Percentiles rank a stretch among this genome's conserved stretches.
Conservation (phyloP, 1,140 invertebrate species). For the Phocides pigmalion region DNA sequence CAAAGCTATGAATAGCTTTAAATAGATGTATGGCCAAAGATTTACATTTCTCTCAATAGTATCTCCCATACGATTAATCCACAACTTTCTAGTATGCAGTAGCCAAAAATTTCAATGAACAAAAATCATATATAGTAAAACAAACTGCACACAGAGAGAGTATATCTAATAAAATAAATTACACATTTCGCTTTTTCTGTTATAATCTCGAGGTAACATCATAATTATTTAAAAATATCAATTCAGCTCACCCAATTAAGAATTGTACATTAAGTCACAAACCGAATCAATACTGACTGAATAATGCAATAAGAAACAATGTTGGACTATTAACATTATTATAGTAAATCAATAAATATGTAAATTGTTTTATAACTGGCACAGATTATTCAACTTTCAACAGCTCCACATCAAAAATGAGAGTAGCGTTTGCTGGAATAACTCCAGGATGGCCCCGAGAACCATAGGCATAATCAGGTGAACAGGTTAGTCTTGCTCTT, state of each 20-base stretch:
- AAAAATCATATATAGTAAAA: too few relatives aligned
- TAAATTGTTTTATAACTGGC: background rate
- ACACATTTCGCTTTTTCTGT: too few relatives aligned
- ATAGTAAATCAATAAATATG: conserved; percentile 8
- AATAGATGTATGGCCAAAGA: too few relatives aligned
- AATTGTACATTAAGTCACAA: conserved; percentile 40
- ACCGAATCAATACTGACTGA: conserved; percentile 41
- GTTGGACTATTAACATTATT: conserved; percentile 14
- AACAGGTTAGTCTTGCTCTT: conserved; percentile 94
- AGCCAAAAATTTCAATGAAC: too few relatives aligned
- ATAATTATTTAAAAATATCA: background rate
- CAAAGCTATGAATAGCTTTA: too few relatives aligned
- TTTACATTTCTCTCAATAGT: too few relatives aligned
- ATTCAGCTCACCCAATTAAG: conserved; percentile 26
- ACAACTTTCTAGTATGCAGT: too few relatives aligned
- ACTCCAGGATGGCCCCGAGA: conserved; percentile 94
- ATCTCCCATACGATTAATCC: too few relatives aligned
- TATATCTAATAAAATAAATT: too few relatives aligned
- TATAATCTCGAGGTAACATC: too few relatives aligned
- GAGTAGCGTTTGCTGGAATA: conserved; percentile 96
- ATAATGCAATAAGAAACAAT: conserved; percentile 23
- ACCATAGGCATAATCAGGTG: conserved; percentile 96
- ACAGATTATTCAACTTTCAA: conserved; percentile 60
- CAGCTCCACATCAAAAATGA: conserved; percentile 98
- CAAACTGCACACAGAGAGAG: too few relatives aligned